These are phyloP conservation scores for Marronus borbonicus DNA, from an alignment of 2,888 invertebrate genomes.

Conservation along the genomic window DNA sequence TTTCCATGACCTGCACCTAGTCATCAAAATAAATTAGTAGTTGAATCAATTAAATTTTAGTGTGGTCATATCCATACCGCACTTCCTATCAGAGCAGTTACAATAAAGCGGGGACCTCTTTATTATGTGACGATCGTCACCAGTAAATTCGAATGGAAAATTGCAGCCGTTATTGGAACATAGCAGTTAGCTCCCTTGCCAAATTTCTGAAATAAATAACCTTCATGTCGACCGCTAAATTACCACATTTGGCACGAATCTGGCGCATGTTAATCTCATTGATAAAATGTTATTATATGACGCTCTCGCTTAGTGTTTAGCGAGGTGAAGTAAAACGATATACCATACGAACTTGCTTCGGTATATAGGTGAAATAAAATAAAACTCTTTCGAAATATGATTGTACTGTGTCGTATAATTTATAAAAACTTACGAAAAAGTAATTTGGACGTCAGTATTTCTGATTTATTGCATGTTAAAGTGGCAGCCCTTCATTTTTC, in stretches of 20 bases:
- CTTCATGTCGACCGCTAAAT: slow-evolving; percentile 16
- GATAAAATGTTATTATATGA: slow-evolving; percentile 6
- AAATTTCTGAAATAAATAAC: slow-evolving; percentile 38
- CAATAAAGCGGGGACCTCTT: background rate
- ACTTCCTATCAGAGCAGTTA: background rate
- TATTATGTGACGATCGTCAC: background rate
- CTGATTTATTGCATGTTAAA: no score
- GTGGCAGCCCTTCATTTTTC: no score
- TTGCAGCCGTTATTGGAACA: slow-evolving; percentile 24
- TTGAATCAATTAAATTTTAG: background rate
- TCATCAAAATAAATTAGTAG: background rate
- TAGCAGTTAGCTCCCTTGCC: slow-evolving; percentile 14
- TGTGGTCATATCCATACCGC: background rate
- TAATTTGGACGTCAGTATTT: no score
- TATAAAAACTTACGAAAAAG: no score
- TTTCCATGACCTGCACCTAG: background rate
- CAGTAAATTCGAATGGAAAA: slow-evolving; percentile 9
- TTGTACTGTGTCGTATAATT: no score
- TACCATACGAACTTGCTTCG: no score
- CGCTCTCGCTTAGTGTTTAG: background rate
- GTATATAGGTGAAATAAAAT: no score
- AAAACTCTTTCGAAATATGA: no score
- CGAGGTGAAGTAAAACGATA: no score
- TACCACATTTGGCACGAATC: slow-evolving; percentile 39
- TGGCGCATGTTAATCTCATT: slow-evolving; percentile 9